Evolutionary conservation across 2,797 vertebrate genomes (phyloP), one percentile per base, ranked within the genome.

Genomic region (Toxotes lorentzi): DNA sequence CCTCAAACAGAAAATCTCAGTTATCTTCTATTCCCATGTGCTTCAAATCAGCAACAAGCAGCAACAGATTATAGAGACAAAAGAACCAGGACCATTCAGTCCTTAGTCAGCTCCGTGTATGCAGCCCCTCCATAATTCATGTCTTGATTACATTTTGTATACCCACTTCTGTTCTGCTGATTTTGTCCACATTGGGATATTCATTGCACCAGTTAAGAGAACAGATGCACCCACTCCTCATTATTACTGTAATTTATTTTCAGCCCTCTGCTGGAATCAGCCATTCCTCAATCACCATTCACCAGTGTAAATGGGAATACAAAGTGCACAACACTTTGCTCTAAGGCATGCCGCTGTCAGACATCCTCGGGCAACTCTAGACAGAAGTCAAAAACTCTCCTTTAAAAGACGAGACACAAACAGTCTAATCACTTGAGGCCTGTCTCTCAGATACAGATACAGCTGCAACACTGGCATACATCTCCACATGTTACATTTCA

Each of bases 41-140:
- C 23, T 40, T 38, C 24, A 35, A n/a, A 63, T 63, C 51, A 34
- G 48, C n/a, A 60, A 47, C 30, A 72, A 60, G 58, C 48, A 35
- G 13, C 3, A 9, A 58, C 3, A 35, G 27, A 70, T 67, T 21
- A 47, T 1, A n/a, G n/a, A 70, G 48, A 51, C 67, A 53, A 38
- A 38, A 51, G 24, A 2, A 27, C 17, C 27, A n/a, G 17, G 13
- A 13, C 27, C 11, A 16, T 30, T 70, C 32, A 48, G 24, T 19
- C 43, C 32, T 32, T 32, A 3, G 11, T 27, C 57, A 1, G 3
- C 53, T 3, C 57, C 13, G 30, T 56, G 32, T 40, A 23, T 41
- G 27, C 76, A 51, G 23, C 17, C 30, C 19, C 17, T 40, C 12
- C 23, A 75, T 47, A 27, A 40, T 13, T 64, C 43, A 76, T 41